A percentile compares a stretch with the other conserved stretches of the same genome.
Evolutionary conservation across 2,113 vertebrate genomes (phyloP).

Genomic region (Elephas maximus): DNA sequence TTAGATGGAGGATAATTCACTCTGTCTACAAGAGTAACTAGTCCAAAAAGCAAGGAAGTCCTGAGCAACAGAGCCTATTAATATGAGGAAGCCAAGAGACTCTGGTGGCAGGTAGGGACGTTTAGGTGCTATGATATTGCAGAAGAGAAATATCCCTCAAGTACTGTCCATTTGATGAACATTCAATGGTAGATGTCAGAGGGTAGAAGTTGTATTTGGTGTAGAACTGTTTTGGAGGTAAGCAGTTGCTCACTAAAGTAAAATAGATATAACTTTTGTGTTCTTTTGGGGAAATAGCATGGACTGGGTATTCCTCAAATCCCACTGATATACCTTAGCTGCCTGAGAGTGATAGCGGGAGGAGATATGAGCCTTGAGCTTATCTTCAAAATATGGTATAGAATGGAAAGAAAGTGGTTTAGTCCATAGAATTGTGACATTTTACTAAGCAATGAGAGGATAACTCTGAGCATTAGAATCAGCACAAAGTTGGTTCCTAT

Average conservation of each 20-base stretch:
- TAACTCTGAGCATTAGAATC: background rate
- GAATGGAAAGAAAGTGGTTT: constrained; percentile 32
- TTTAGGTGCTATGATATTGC: background rate
- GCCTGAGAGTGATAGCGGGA: background rate
- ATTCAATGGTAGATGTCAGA: background rate
- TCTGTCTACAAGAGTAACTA: background rate
- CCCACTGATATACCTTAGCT: background rate
- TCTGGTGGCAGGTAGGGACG: background rate
- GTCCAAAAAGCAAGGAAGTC: background rate
- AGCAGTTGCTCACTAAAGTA: background rate
- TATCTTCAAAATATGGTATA: constrained; percentile 22
- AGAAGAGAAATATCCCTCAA: background rate
- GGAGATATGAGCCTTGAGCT: background rate
- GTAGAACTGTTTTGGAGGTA: background rate
- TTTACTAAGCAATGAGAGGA: background rate
- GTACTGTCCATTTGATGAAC: background rate
- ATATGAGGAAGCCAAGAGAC: background rate
- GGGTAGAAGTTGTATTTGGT: background rate
- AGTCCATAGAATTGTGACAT: background rate
- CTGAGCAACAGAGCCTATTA: background rate
- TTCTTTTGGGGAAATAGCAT: background rate
- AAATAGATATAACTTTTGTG: background rate
- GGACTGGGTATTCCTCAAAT: background rate
- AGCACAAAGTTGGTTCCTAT: no score
- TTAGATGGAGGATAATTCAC: background rate